Evolutionary conservation across 2,113 vertebrate genomes (phyloP).

Genomic region (Monarcha castaneiventris): DNA sequence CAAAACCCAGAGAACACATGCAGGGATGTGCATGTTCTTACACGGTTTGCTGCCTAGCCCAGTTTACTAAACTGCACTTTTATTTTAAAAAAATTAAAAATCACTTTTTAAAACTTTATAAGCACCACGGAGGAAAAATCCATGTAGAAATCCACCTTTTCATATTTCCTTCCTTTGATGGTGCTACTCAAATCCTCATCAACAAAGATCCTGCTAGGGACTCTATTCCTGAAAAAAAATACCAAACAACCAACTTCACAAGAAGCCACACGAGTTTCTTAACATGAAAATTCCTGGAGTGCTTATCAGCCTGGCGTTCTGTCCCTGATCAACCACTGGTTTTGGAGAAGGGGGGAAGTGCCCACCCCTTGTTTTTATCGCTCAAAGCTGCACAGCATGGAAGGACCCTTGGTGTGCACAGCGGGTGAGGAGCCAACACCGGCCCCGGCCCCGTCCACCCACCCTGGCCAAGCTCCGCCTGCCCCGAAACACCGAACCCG

Average conservation of each 20-base stretch:
- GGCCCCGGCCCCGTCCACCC: fast-evolving
- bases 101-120: background rate
- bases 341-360: background rate
- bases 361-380: background rate
- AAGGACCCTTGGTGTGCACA: too few species aligned
- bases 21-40: background rate
- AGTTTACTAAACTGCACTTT: background rate
- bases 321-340: fast-evolving
- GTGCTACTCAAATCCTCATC: background rate
- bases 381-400: background rate
- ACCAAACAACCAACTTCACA: background rate
- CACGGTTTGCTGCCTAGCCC: background rate
- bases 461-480: background rate
- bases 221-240: background rate
- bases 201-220: background rate
- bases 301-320: background rate
- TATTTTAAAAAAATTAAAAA: background rate
- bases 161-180: background rate
- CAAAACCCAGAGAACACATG: background rate
- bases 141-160: background rate
- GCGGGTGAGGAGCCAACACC: background rate
- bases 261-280: background rate
- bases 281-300: background rate
- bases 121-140: background rate
- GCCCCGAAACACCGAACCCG: background rate